Conservation (phyloP, 2,888 invertebrate genomes). For the Lepidochitona cinerea region DNA sequence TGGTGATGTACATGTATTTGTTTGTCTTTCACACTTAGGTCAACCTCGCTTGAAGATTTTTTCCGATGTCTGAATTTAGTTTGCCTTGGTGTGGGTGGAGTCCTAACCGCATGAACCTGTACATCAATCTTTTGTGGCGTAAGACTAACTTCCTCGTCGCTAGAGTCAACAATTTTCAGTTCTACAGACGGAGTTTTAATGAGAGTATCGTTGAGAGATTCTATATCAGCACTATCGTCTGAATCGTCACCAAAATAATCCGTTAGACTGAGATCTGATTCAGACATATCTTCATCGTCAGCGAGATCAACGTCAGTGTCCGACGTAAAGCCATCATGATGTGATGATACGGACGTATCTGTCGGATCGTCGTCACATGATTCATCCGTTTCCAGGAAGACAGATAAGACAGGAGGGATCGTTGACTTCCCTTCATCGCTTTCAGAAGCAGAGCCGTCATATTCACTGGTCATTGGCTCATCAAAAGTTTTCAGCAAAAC, state of each 20-base stretch:
- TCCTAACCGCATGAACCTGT: no score
- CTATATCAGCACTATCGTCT: conserved; percentile 1
- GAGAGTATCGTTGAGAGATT: no score
- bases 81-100: no score
- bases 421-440: background rate
- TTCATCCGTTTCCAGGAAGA: background rate
- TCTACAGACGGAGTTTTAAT: no score
- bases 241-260: conserved; percentile 1
- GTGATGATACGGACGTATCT: background rate
- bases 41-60: no score
- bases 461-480: background rate
- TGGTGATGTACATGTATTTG: no score
- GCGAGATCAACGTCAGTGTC: background rate
- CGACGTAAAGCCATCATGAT: background rate
- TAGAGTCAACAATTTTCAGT: no score
- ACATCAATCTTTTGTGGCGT: no score
- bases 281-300: background rate
- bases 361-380: background rate
- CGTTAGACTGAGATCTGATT: background rate
- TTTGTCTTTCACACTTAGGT: no score
- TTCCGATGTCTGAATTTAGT: no score
- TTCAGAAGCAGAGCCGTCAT: background rate
- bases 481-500: no score
- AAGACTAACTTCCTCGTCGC: no score
- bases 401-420: background rate